These are phyloP conservation scores for Corythornis cristatus DNA, from an alignment of 2,113 vertebrate species.

Conservation along the genomic window DNA sequence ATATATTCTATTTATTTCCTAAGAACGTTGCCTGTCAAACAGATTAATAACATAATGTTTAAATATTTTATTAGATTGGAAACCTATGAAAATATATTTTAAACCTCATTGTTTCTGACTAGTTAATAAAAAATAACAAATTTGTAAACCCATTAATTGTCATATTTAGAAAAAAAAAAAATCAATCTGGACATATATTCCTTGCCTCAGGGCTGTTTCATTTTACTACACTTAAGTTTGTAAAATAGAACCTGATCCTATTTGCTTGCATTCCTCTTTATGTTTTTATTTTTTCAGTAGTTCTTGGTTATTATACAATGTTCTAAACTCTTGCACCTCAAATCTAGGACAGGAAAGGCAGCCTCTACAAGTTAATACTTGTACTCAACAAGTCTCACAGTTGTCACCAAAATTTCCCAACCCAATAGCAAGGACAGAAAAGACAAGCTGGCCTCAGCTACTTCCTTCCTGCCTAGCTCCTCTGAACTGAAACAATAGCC, in stretches of 20 bases:
- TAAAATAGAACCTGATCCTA: not conserved
- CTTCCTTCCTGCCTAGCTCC: not conserved
- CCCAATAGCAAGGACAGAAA: constrained; percentile 4
- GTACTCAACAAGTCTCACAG: not conserved
- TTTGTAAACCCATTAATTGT: constrained; percentile 39
- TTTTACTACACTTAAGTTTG: constrained; percentile 24
- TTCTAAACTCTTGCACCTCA: not conserved
- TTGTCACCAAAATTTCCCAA: not conserved
- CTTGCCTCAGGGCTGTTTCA: constrained; percentile 31
- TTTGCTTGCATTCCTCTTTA: not conserved
- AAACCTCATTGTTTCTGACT: constrained; percentile 27
- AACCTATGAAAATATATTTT: constrained; percentile 45
- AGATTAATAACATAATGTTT: not conserved
- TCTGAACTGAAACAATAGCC: not conserved
- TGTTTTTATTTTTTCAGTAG: constrained; percentile 28
- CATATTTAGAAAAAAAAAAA: constrained; percentile 56
- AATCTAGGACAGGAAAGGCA: constrained; percentile 13
- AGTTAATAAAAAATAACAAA: constrained; percentile 25
- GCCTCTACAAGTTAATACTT: not conserved
- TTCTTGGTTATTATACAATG: not conserved
- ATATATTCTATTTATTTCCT: constrained; percentile 24
- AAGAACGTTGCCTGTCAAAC: constrained; percentile 19
- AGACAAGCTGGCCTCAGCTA: not conserved
- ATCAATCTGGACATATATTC: constrained; percentile 17
- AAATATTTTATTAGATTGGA: not conserved